These are phyloP conservation scores for Nyctibius grandis DNA, from an alignment of 2,797 vertebrate genomes.

Conservation along the genomic window DNA sequence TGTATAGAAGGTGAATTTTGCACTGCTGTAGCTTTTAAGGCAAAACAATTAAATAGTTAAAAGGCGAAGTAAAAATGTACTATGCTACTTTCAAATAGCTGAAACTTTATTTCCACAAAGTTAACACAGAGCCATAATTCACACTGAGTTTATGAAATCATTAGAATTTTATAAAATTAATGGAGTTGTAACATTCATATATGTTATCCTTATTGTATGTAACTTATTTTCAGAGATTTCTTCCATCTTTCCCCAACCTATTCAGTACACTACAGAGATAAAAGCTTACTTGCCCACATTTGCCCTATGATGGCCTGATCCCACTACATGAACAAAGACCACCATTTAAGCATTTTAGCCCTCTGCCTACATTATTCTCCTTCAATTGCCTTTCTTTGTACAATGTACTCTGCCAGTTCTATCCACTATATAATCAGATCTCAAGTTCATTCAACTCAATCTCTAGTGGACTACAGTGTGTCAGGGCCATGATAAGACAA, in stretches of 20 bases:
- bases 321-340: background rate
- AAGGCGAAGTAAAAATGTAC: background rate
- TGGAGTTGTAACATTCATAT: background rate
- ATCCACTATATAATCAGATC: background rate
- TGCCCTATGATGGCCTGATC: background rate
- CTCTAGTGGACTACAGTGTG: background rate
- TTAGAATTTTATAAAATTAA: background rate
- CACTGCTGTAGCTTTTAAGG: background rate
- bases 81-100: background rate
- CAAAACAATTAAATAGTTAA: background rate
- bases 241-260: background rate
- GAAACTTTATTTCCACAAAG: background rate
- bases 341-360: background rate
- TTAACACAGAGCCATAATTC: background rate
- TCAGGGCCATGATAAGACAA: background rate
- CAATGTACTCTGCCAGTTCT: background rate
- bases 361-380: background rate
- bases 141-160: background rate
- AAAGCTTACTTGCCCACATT: background rate
- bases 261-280: background rate
- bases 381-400: background rate
- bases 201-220: background rate
- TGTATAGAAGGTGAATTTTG: background rate
- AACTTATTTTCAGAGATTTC: background rate
- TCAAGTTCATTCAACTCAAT: background rate